Base-by-base conservation (phyloP, 2,888 invertebrate species). In the Holacanthella duospinosa region DNA sequence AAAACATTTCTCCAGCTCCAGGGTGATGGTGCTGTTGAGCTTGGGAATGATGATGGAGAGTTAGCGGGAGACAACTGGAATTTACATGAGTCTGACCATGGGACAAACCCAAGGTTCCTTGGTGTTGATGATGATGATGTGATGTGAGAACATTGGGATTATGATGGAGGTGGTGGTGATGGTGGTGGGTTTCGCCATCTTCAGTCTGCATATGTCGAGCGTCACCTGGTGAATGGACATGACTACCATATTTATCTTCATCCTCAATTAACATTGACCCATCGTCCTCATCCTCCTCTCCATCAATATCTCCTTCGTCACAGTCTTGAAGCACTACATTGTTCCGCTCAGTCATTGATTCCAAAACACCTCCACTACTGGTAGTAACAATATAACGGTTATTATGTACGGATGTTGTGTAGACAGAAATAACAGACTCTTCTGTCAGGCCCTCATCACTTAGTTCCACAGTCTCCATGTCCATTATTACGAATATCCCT, bases 391-490 rank as follows among this genome's bases (percentile, higher is more conserved):
- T 55, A n/a, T 9, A 29, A 6, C 29, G 28, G n/a, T 28, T 28
- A 27, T 55, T 29, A 27, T 55, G 28, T 6, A 25, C 55, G 4
- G 28, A 27, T 27, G 55, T 55, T 25, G 55, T 55, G 21, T 48
- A 48, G 12, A 48, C 48, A 21, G 48, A n/a, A n/a, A 48, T 48
- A 16, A 55, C 28, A 55, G 29, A 29, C 6, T 55, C 55, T n/a
- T 55, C 55, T 6, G 19, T 21, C 9, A 55, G 19, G 4, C 29
- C 28, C 27, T 55, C 55, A 16, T 55, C 55, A 55, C 55, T 55
- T 27, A 55, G 55, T 29, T 55, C 55, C 55, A 55, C 55, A 4
- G 55, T 29, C 55, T 55, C 55, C 55, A 55, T 55, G 28, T 55
- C 29, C 48, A 48, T 21, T 36, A 36, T 36, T 36, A 6, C 16